Evolutionary conservation across 2,113 vertebrate genomes (phyloP), one percentile per base, ranked within the genome.

Genomic region (Phaethon lepturus): DNA sequence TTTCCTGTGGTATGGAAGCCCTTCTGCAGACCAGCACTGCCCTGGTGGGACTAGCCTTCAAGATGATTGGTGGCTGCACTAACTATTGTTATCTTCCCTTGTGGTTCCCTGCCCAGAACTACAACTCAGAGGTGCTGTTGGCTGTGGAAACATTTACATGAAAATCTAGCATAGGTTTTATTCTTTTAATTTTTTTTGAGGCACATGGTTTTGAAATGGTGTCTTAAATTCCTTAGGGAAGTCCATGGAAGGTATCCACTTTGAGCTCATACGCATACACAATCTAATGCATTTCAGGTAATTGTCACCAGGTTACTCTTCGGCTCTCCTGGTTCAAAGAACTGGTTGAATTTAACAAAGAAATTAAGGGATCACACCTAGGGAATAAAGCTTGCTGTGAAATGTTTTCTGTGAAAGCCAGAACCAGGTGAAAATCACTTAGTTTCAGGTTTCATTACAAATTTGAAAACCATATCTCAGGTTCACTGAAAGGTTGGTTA

Each of bases 361-460:
- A 97, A 93, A 91, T 90, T 91, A 86, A 49, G 50, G 25, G 74
- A 94, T 93, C 89, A 95, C 94, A 96, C 90, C 74, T 93, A 91
- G 96, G 95, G 95, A 95, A 93, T 97, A 96, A 94, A 86, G 55
- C 84, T 94, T 96, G 87, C 87, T 95, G 93, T 77, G 84, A 95
- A 97, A 96, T 85, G 87, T 86, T 94, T 96, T 96, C 89, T 96
- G 77, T 88, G 47, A 95, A 95, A 96, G 95, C 89, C 96, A 96
- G 91, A 94, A 81, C 96, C 95, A 95, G 95, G 93, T 95, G 95
- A 97, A 97, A 97, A 96, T 96, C 96, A 96, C 96, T 97, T 96
- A 95, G 97, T 96, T 97, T 97, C 97, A 96, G 91, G 91, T 97
- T 97, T 97, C 95, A 95, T 97, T 97, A 96, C 94, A 96, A 95